These are phyloP conservation scores for Drosophila malerkotliana DNA, from an alignment of 1,140 invertebrate genomes.

Conservation along the genomic window DNA sequence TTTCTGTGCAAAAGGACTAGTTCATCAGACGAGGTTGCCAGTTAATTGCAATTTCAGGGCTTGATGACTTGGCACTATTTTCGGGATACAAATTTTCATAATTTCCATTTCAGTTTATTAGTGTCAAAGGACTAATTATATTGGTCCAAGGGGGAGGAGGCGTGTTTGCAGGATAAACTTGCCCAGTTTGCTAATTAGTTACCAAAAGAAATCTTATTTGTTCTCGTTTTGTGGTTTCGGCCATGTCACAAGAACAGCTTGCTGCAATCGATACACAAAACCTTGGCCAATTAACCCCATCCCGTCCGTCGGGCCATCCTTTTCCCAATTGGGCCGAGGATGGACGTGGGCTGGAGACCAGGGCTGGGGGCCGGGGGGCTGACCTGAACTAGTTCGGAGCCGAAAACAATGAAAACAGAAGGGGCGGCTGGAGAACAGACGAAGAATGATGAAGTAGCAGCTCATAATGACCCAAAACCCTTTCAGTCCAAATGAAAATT, in stretches of 20 bases:
- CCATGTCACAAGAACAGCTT: slow-evolving; percentile 56
- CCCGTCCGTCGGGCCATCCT: not conserved
- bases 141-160: not conserved
- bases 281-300: slow-evolving; percentile 54
- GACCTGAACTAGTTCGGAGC: slow-evolving; percentile 8
- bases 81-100: slow-evolving; percentile 30
- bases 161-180: slow-evolving; percentile 48
- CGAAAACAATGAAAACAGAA: slow-evolving; percentile 41
- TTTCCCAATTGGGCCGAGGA: not conserved
- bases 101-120: slow-evolving; percentile 49
- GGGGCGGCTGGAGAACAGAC: slow-evolving; percentile 26
- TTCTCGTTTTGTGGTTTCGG: slow-evolving; percentile 40
- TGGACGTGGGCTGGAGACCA: not conserved
- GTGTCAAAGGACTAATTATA: slow-evolving; percentile 56
- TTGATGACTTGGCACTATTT: slow-evolving; percentile 30
- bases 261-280: slow-evolving; percentile 47
- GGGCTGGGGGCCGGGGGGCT: not conserved
- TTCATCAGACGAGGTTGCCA: slow-evolving; percentile 5
- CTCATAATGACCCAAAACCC: slow-evolving; percentile 75
- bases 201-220: slow-evolving; percentile 72
- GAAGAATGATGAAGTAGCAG: slow-evolving; percentile 57
- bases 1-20: not conserved
- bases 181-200: slow-evolving; percentile 69
- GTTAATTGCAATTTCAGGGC: slow-evolving; percentile 11
- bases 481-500: slow-evolving; percentile 80